A percentile compares a stretch with the other conserved stretches of the same genome.
Conservation (phyloP, 2,888 invertebrate species). For the Terebella lapidaria region DNA sequence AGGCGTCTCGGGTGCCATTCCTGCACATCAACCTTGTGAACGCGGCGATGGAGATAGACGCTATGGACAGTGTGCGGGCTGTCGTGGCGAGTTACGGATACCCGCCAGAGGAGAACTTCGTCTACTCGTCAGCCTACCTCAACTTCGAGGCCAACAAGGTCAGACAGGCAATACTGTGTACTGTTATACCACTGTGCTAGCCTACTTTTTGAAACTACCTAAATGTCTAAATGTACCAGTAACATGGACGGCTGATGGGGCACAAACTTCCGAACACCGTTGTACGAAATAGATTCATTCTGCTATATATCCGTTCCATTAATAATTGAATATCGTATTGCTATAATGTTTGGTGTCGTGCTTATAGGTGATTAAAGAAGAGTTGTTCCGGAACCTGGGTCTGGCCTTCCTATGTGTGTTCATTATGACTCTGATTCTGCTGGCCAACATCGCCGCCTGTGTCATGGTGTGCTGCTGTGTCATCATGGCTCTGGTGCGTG, state of each 20-base stretch:
- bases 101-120: background rate
- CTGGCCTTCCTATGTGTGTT: conserved; percentile 74
- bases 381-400: conserved; percentile 71
- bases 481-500: conserved; percentile 66
- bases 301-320: too few species aligned
- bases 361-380: conserved; percentile 63
- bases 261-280: too few species aligned
- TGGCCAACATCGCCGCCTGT: conserved; percentile 72
- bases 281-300: too few species aligned
- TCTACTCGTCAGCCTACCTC: background rate
- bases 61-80: background rate
- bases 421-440: conserved; percentile 70
- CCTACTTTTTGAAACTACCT: too few species aligned
- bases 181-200: too few species aligned
- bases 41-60: background rate
- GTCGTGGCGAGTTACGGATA: background rate
- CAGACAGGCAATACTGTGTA: too few species aligned
- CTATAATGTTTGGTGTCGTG: too few species aligned
- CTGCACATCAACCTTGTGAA: background rate
- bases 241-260: too few species aligned
- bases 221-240: too few species aligned
- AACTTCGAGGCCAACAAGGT: background rate
- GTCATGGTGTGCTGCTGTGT: conserved; percentile 67
- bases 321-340: too few species aligned
- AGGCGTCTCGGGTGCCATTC: background rate